Evolutionary conservation across 1,140 invertebrate genomes (phyloP).

Genomic region (Hypsibius dujardini): DNA sequence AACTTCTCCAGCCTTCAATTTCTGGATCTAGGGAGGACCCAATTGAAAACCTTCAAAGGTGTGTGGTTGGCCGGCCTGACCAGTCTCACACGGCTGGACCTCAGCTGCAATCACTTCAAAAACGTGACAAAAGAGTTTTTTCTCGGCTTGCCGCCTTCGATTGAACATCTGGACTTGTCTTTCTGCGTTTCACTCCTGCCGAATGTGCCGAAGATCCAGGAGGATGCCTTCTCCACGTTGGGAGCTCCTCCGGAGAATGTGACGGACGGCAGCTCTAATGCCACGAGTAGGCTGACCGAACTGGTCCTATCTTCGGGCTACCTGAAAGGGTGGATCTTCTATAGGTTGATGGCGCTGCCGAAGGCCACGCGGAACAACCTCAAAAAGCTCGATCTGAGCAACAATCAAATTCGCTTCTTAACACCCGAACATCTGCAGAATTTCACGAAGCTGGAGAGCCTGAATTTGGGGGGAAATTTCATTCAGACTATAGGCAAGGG

Average conservation of each 20-base stretch:
- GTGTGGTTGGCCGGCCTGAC: neutral
- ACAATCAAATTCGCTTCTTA: neutral
- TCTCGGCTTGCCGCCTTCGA: neutral
- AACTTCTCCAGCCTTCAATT: neutral
- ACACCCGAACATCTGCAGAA: neutral
- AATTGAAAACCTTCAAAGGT: conserved; percentile 1
- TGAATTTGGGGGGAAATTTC: conserved; percentile 9
- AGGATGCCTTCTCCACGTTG: neutral
- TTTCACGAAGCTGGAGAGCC: neutral
- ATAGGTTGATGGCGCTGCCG: neutral
- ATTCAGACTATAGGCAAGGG: neutral
- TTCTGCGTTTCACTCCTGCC: neutral
- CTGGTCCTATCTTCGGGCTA: neutral
- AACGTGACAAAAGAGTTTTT: neutral
- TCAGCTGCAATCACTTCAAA: conserved; percentile 1
- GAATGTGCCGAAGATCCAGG: neutral
- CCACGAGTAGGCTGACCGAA: neutral
- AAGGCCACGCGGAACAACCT: neutral
- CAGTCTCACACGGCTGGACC: neutral
- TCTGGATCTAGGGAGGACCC: neutral
- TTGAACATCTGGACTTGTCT: neutral
- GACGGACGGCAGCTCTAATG: neutral
- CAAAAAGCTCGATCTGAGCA: neutral
- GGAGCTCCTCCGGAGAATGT: neutral
- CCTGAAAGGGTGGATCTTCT: neutral